Percentiles rank a stretch among this genome's conserved stretches.
Conservation (phyloP, 2,888 invertebrate genomes). For the Entomobrya multifasciata region DNA sequence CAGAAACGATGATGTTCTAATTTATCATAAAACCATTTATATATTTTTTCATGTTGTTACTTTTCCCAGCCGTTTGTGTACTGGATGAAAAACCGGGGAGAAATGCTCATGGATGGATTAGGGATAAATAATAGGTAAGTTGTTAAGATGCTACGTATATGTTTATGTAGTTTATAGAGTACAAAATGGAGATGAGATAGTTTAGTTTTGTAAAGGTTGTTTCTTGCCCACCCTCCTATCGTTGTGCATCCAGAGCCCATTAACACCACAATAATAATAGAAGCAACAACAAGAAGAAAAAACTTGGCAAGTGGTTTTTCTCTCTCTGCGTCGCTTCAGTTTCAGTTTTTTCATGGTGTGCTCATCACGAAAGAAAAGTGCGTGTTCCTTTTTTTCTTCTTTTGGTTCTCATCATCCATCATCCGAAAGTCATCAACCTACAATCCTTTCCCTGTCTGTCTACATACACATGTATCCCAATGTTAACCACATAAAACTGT, state of each 20-base stretch:
- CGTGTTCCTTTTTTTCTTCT: too few species aligned
- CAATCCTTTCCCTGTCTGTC: background rate
- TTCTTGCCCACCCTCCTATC: background rate
- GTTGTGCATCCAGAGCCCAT: background rate
- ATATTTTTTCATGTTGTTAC: background rate
- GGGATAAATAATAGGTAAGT: slow-evolving; percentile 80
- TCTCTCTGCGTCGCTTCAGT: background rate
- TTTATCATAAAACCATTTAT: slow-evolving; percentile 49
- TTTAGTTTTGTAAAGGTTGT: too few species aligned
- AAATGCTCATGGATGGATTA: slow-evolving; percentile 92
- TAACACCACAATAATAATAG: background rate
- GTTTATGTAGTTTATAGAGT: background rate
- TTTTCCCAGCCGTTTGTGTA: slow-evolving; percentile 85
- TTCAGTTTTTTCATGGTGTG: background rate
- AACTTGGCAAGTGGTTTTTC: slow-evolving; percentile 10
- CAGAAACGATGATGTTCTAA: slow-evolving; percentile 28
- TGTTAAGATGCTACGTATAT: background rate
- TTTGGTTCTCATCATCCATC: slow-evolving; percentile 44
- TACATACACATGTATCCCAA: background rate
- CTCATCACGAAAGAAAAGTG: background rate
- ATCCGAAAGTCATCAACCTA: slow-evolving; percentile 44
- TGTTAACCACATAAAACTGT: too few species aligned
- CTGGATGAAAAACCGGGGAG: slow-evolving; percentile 89
- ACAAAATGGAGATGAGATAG: too few species aligned
- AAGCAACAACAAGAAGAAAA: background rate